Evolutionary conservation across 35 echinoderm and acorn worm species (phyloP), one percentile per base, ranked within the genome.

Genomic region (Heliocidaris tuberculata): DNA sequence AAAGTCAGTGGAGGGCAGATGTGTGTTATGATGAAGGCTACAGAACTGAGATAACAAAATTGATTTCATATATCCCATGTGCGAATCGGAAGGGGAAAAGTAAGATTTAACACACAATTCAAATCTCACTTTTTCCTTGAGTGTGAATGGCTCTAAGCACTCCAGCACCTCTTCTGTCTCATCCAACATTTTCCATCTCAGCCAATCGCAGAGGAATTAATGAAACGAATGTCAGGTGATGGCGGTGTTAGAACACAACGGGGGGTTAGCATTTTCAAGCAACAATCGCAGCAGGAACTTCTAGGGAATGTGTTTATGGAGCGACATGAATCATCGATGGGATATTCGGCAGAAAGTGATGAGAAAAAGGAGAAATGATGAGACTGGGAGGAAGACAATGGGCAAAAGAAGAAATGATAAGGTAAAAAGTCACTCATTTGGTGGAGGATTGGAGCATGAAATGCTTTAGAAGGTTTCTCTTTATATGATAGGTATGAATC

Each of bases 211-310:
- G 27, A 78, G 65, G 27, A 78, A 78, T 78, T 78, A 78, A 78
- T 78, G 65, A 78, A 78, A 78, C 65, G 65, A 78, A 78, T 78
- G 65, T 78, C 21, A 78, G 65, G 65, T 21, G 65, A 78, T 78
- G 65, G 65, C 27, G 65, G 65, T 78, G 65, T 78, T 78, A n/a
- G 65, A 78, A 78, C 15, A 78, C 65, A 78, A n/a, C 65, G 65
- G 65, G 65, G 65, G 24, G 27, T 24, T 78, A 27, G 65, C 65
- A n/a, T 78, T 78, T 78, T n/a, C 7, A 78, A 78, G 65, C 65
- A 78, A 78, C 65, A 78, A 78, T 78, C 65, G 65, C 65, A 78
- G 65, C 65, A 78, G 65, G 65, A 78, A 21, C 7, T 78, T 19
- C 65, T 27, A 78, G 65, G 27, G 65, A 78, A 78, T 78, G 65